A percentile compares a stretch with the other conserved stretches of the same genome.
These are phyloP conservation scores for Trichacis sp. DNA, from an alignment of 2,888 invertebrate genomes.

Conservation along the genomic window DNA sequence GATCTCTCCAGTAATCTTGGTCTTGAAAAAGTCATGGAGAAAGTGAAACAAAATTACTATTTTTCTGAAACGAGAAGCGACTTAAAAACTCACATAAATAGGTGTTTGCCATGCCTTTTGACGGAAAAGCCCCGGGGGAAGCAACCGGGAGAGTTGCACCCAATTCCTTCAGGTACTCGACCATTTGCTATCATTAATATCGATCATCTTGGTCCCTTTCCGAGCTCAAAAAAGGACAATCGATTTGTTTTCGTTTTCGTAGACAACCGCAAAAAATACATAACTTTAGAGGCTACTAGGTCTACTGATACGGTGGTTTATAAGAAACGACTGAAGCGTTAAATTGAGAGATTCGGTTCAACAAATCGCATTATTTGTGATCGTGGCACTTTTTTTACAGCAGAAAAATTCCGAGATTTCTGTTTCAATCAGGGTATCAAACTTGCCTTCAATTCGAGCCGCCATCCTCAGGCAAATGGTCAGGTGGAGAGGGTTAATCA, in stretches of 20 bases:
- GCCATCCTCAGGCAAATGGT: no score
- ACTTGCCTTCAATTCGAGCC: no score
- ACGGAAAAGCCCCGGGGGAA: conserved; percentile 37
- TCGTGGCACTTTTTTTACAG: no score
- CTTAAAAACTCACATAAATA: conserved; percentile 34
- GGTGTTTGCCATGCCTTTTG: conserved; percentile 46
- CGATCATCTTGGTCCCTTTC: conserved; percentile 45
- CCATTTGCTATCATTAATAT: conserved; percentile 46
- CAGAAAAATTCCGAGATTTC: no score
- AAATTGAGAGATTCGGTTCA: no score
- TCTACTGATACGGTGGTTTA: not conserved
- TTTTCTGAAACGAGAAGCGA: conserved; percentile 42
- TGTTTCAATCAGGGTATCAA: no score
- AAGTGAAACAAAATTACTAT: conserved; percentile 39
- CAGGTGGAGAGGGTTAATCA: no score
- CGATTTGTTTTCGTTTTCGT: conserved; percentile 8
- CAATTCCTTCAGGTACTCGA: conserved; percentile 42
- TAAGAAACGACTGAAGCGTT: no score
- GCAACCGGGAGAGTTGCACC: conserved; percentile 42
- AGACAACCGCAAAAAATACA: conserved; percentile 7
- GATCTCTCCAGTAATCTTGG: conserved; percentile 42
- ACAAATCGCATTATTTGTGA: no score
- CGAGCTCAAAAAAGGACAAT: conserved; percentile 3
- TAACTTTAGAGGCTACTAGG: conserved; percentile 2
- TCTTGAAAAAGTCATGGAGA: conserved; percentile 28